Evolutionary conservation across 2,797 vertebrate genomes (phyloP), one percentile per base, ranked within the genome.

Genomic region (Leptatherina wallacei): DNA sequence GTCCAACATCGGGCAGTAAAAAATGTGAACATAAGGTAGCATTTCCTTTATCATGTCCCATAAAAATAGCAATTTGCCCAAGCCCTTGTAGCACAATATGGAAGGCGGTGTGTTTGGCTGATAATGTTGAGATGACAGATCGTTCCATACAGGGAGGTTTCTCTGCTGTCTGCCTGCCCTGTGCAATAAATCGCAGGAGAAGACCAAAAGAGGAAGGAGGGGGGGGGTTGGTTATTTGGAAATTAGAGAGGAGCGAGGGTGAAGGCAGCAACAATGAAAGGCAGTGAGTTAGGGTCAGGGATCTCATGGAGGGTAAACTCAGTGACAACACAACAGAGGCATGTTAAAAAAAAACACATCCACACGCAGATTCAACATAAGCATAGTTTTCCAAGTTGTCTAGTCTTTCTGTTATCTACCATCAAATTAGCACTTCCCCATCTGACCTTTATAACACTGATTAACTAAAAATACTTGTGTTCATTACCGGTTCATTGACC

Each of bases 41-140:
- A 95, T 96, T 97, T 97, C 95, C 96, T 98, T 98, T 97, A 97
- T 96, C 96, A 95, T 96, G 96, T 95, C 96, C 96, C 95, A 96
- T 96, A 96, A 96, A 98, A 98, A 97, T 95, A 97, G 95, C 96
- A 96, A 96, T 96, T 97, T 97, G 97, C 96, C 93, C 94, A 93
- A 94, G 96, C 95, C 95, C 95, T 97, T 95, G 96, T 95, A 96
- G 95, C 96, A 96, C 95, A 95, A 96, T 95, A 95, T 95, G 95
- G 96, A 96, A 96, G 96, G 96, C 93, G 95, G 96, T 95, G 94
- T 95, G 95, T 95, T 95, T 95, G 95, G 96, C 96, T 95, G 97
- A 96, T 97, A 97, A 97, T 95, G 95, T 95, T 94, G 94, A 94
- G 95, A 96, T 98, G 97, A 98, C 96, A 96, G 97, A 96, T 96